phyloP scores from a whole-genome alignment of 2,888 invertebrate species.

The Diaperis boleti region DNA sequence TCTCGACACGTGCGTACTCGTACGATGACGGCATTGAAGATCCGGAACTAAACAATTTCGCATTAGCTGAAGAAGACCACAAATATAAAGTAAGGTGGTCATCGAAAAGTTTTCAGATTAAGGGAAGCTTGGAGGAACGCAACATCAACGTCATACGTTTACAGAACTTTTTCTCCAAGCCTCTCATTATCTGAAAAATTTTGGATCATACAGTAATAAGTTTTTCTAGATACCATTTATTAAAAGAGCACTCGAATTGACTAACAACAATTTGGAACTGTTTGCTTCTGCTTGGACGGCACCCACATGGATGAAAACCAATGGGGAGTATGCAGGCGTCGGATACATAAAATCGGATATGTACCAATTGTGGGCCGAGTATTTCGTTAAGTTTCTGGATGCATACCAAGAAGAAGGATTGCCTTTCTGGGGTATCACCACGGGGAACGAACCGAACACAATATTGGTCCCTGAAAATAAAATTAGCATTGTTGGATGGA shows the following conservation, averaged over 20 bases:
- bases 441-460: constrained; percentile 87
- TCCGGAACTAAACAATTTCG: constrained; percentile 72
- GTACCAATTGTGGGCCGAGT: constrained; percentile 85
- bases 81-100: constrained; percentile 71
- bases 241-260: constrained; percentile 25
- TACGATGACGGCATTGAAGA: constrained; percentile 76
- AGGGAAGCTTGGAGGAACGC: too few species aligned
- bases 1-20: constrained; percentile 83
- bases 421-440: constrained; percentile 85
- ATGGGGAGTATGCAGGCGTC: constrained; percentile 56
- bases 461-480: constrained; percentile 35
- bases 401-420: constrained; percentile 77
- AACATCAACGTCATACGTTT: too few species aligned
- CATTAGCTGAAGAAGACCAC: constrained; percentile 75
- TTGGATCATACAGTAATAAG: too few species aligned
- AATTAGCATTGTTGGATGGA: constrained; percentile 30
- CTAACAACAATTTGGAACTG: constrained; percentile 21
- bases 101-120: too few species aligned
- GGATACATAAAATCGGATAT: too few species aligned
- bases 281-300: constrained; percentile 68
- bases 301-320: constrained; percentile 69
- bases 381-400: constrained; percentile 83
- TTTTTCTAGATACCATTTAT: constrained; percentile 35
- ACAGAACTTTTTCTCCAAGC: too few species aligned
- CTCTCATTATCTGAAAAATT: too few species aligned